Evolutionary conservation across 1,140 invertebrate species (phyloP), one percentile per base, ranked within the genome.

Genomic region (Cotesia typhae): DNA sequence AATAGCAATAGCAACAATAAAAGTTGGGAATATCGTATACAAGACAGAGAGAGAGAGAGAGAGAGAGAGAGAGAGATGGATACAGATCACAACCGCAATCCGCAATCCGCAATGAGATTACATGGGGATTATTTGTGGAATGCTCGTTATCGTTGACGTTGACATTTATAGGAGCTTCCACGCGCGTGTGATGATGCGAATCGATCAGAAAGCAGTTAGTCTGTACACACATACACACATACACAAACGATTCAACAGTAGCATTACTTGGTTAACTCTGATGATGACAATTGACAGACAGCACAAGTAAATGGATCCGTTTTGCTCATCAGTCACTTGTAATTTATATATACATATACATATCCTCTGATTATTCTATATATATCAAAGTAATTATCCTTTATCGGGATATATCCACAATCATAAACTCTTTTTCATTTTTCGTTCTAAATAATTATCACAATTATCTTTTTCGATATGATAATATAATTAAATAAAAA

Each of bases 91-190:
- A 66, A 28, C 38, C 64, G 38, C 28, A 28, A 28, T 28, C 28
- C 28, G 28, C 28, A 28, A 28, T 28, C 28, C 28, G 28, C 64
- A 66, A 47, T 38, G 64, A 66, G 64, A 66, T 66, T 66, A 66
- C 64, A 52, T 63, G 37, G 47, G 64, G 64, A 66, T 66, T 66
- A 66, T 38, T 52, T 66, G 35, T 12, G 10, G 41, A 47, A 52
- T 66, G 36, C 64, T 66, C 64, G 64, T 66, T 66, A 66, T 66
- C 64, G 64, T 66, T 28, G 64, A 66, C 64, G 64, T 66, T 66
- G 64, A 66, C 64, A 66, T 66, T 66, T 66, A 47, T 47, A 28
- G 47, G 64, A 14, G 64, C 38, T 47, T 47, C 38, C 47, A 41
- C 38, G 47, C 47, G 38, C 47, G 64, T 14, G 47, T 66, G 38